Conservation (phyloP, 2,888 invertebrate genomes). For the Ophion ventricosus region DNA sequence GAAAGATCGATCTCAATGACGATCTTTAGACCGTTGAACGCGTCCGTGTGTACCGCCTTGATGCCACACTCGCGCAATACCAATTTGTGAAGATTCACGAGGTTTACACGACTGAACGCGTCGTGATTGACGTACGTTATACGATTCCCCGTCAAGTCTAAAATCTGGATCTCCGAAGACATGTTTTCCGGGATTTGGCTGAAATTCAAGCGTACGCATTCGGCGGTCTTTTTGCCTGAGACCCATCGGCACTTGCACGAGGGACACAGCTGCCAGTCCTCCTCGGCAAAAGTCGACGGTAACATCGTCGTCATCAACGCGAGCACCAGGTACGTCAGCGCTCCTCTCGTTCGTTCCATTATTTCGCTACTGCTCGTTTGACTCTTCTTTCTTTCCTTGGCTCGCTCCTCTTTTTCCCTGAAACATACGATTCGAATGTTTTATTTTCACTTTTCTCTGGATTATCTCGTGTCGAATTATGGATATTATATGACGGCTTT, state of each 20-base stretch:
- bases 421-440: not conserved
- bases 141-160: constrained; percentile 89
- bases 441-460: not conserved
- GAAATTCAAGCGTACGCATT: constrained; percentile 89
- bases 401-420: not conserved
- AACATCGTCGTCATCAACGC: constrained; percentile 76
- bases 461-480: too few relatives aligned
- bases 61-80: constrained; percentile 90
- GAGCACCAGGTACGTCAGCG: constrained; percentile 75
- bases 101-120: constrained; percentile 88
- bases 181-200: constrained; percentile 89
- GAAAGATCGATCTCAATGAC: constrained; percentile 93
- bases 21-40: constrained; percentile 90
- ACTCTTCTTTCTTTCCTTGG: not conserved
- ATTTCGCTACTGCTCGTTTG: not conserved
- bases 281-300: constrained; percentile 80
- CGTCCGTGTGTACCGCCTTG: constrained; percentile 88
- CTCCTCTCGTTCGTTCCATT: constrained; percentile 74
- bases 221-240: constrained; percentile 92
- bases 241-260: constrained; percentile 94
- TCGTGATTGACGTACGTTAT: constrained; percentile 87
- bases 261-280: constrained; percentile 86
- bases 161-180: constrained; percentile 86
- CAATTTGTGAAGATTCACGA: constrained; percentile 93
- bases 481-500: too few relatives aligned